phyloP scores from a whole-genome alignment of 2,797 vertebrate genomes.

The Falco rusticolus region DNA sequence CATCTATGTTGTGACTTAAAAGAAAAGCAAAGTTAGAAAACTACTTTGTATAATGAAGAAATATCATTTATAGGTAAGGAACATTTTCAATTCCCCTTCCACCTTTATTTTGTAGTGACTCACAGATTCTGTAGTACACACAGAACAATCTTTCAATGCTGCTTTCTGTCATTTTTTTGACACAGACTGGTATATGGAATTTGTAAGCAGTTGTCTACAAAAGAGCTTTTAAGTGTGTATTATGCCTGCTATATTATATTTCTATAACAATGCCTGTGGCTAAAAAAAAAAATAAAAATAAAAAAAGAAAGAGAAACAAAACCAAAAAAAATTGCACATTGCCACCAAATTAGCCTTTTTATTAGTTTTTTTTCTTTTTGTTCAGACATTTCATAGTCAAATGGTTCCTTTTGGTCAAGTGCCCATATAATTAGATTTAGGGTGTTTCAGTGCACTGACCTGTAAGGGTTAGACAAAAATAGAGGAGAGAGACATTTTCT shows the following conservation, averaged over 20 bases:
- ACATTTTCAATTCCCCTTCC: neutral
- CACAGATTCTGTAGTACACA: neutral
- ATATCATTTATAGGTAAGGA: neutral
- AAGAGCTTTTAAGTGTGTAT: neutral
- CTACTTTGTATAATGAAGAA: neutral
- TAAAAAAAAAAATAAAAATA: neutral
- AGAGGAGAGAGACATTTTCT: neutral
- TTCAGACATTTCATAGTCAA: neutral
- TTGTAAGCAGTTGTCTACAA: constrained; percentile 24
- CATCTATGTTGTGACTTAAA: neutral
- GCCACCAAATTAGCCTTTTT: neutral
- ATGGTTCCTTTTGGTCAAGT: neutral
- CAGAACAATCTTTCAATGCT: neutral
- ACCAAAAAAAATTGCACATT: neutral
- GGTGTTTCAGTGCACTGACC: neutral
- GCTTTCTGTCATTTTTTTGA: constrained; percentile 1
- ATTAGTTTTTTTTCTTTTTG: neutral
- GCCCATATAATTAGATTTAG: neutral
- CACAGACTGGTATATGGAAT: neutral
- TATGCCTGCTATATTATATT: constrained; percentile 10
- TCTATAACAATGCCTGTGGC: neutral
- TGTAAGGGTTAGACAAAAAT: neutral
- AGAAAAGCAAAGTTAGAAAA: neutral
- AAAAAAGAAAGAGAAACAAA: neutral
- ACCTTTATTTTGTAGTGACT: neutral